Conservation (phyloP, 1,140 invertebrate genomes). For the Atta cephalotes region DNA sequence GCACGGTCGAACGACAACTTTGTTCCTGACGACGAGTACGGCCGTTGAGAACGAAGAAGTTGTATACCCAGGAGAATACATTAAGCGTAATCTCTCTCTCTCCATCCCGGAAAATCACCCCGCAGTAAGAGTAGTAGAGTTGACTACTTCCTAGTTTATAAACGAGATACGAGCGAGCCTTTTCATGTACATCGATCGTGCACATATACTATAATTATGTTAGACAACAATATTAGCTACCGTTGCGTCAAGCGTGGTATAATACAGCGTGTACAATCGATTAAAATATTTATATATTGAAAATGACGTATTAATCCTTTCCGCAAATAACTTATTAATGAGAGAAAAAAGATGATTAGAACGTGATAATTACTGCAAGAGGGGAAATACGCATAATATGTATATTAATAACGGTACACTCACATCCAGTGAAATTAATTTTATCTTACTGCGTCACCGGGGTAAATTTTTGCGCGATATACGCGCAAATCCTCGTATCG, state of each 20-base stretch:
- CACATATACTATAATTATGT: background rate
- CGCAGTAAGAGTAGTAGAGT: background rate
- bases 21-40: conserved; percentile 63
- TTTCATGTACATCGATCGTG: conserved; percentile 16
- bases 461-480: conserved; percentile 25
- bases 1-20: conserved; percentile 66
- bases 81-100: conserved; percentile 71
- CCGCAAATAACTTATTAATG: conserved; percentile 30
- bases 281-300: conserved; percentile 38
- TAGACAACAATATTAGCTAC: background rate
- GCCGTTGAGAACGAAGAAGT: conserved; percentile 67
- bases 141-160: conserved; percentile 19
- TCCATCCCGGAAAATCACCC: conserved; percentile 48
- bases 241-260: background rate
- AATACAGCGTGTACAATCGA: background rate
- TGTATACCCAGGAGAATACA: conserved; percentile 71
- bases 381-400: background rate
- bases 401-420: background rate
- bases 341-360: conserved; percentile 2
- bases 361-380: conserved; percentile 18
- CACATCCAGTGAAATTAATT: conserved; percentile 11
- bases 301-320: conserved; percentile 26
- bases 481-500: conserved; percentile 28
- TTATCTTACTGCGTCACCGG: background rate
- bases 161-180: background rate